phyloP scores from a whole-genome alignment of 2,888 invertebrate species.

The Leptopilina syphax region DNA sequence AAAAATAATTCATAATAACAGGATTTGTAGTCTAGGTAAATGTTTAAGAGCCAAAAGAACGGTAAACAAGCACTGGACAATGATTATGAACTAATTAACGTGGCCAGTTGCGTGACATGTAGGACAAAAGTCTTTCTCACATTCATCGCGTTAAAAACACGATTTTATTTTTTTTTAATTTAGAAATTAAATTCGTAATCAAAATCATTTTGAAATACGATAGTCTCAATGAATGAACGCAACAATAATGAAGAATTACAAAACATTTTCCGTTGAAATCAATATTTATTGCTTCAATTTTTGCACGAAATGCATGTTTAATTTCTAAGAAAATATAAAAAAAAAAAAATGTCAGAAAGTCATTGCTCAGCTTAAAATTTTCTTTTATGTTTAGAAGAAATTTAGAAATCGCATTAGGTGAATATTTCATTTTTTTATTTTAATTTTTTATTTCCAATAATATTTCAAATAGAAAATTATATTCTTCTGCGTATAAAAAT shows the following conservation, averaged over 20 bases:
- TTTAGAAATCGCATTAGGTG: too few relatives aligned
- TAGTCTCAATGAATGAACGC: too few relatives aligned
- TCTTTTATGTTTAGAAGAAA: not conserved
- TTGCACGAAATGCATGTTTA: not conserved
- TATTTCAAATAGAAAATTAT: too few relatives aligned
- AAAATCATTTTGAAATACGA: too few relatives aligned
- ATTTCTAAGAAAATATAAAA: not conserved
- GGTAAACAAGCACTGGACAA: slow-evolving; percentile 47
- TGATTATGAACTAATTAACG: slow-evolving; percentile 68
- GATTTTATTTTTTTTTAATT: not conserved
- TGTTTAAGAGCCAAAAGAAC: slow-evolving; percentile 31
- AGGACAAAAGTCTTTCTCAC: slow-evolving; percentile 55
- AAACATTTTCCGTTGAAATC: too few relatives aligned
- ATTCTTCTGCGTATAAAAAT: too few relatives aligned
- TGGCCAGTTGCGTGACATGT: slow-evolving; percentile 67
- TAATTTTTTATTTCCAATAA: too few relatives aligned
- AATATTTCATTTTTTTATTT: too few relatives aligned
- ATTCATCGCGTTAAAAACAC: not conserved
- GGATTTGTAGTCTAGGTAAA: not conserved
- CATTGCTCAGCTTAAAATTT: not conserved
- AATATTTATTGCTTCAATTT: not conserved
- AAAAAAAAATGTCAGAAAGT: not conserved
- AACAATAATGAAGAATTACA: too few relatives aligned
- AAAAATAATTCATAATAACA: not conserved
- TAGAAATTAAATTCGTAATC: not conserved